Evolutionary conservation across 2,888 invertebrate genomes (phyloP).

Genomic region (Neocrepidodera transversa): DNA sequence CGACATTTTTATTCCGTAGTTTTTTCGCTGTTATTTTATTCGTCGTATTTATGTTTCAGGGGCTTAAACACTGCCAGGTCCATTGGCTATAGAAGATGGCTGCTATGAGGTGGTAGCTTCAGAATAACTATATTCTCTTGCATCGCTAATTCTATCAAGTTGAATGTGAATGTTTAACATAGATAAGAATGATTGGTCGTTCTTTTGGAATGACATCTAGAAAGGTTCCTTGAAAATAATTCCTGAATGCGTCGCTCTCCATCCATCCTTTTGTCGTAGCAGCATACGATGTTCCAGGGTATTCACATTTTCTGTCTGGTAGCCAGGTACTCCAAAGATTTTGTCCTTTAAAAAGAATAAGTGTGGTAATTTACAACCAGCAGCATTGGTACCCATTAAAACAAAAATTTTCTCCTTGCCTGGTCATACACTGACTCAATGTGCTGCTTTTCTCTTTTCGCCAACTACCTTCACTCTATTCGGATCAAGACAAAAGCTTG

Average conservation of each 20-base stretch:
- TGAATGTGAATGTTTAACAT: constrained; percentile 16
- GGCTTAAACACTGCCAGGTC: too few relatives aligned
- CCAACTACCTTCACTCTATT: constrained; percentile 2
- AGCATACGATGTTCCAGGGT: constrained; percentile 1
- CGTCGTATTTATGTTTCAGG: constrained; percentile 18
- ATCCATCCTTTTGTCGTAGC: constrained; percentile 17
- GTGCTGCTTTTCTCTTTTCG: constrained; percentile 13
- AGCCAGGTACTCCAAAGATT: too few relatives aligned
- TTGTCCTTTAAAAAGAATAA: constrained; percentile 17
- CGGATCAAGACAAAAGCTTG: constrained; percentile 37
- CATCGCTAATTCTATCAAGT: background rate
- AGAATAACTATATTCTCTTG: background rate
- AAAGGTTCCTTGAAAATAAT: constrained; percentile 16
- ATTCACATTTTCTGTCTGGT: too few relatives aligned
- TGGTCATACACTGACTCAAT: constrained; percentile 6
- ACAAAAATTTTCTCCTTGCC: constrained; percentile 14
- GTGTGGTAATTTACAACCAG: too few relatives aligned
- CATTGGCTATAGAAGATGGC: constrained; percentile 2
- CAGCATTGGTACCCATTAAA: constrained; percentile 12
- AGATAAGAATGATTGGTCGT: constrained; percentile 21
- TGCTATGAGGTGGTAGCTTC: constrained; percentile 1
- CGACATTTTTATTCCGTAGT: constrained; percentile 13
- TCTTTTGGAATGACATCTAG: constrained; percentile 13
- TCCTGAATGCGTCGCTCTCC: too few relatives aligned
- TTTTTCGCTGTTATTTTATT: constrained; percentile 16